phyloP scores from a whole-genome alignment of 2,888 invertebrate genomes.

The Daptonema setosum region DNA sequence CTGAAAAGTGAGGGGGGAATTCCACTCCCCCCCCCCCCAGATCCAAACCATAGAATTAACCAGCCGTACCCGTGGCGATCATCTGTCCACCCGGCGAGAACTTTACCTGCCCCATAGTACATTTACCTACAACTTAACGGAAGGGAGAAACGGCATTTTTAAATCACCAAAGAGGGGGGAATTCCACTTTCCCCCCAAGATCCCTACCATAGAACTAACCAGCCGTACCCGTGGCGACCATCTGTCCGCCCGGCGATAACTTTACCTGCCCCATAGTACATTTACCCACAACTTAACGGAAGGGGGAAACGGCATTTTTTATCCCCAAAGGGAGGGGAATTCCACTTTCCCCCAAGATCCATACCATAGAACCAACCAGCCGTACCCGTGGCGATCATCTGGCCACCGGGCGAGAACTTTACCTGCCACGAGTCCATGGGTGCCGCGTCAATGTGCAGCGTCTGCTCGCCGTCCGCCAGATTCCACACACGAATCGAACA shows the following conservation, averaged over 20 bases:
- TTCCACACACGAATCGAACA: background rate
- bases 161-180: too few species aligned
- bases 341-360: too few species aligned
- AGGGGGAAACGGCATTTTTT: too few species aligned
- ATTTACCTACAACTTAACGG: too few species aligned
- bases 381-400: background rate
- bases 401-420: background rate
- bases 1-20: too few species aligned
- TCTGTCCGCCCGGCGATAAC: background rate
- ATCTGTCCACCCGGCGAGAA: background rate
- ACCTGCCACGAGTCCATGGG: conserved; percentile 1
- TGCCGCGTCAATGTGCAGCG: background rate
- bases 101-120: background rate
- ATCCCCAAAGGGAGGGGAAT: too few species aligned
- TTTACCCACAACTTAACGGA: too few species aligned
- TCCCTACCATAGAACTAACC: background rate
- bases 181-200: too few species aligned
- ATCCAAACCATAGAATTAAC: background rate
- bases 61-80: background rate
- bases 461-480: background rate
- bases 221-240: background rate
- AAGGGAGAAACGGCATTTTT: too few species aligned
- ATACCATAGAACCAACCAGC: background rate
- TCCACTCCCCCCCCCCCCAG: too few species aligned
- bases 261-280: background rate